phyloP scores from a whole-genome alignment of 2,888 invertebrate species.

The Tachina fera region DNA sequence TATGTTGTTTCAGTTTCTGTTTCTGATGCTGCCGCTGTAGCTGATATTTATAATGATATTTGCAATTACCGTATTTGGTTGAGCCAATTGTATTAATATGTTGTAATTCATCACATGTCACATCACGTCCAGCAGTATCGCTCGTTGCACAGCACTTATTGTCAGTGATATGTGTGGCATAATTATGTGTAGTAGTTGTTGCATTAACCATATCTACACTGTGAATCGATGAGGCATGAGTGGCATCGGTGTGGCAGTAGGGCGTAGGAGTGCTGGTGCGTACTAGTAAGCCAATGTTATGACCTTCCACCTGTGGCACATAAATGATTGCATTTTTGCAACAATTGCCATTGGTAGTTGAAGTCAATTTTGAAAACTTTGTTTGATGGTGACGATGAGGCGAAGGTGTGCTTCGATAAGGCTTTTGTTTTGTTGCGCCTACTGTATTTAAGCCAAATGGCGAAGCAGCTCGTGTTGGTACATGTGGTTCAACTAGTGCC shows the following conservation, averaged over 20 bases:
- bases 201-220: conserved; percentile 52
- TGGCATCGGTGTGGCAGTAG: conserved; percentile 69
- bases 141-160: conserved; percentile 60
- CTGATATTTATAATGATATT: conserved; percentile 36
- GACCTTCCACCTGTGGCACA: conserved; percentile 79
- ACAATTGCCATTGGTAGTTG: conserved; percentile 53
- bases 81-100: conserved; percentile 62
- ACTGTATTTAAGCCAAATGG: conserved; percentile 78
- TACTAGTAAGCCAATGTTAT: conserved; percentile 78
- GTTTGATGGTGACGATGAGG: conserved; percentile 25
- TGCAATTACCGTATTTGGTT: conserved; percentile 66
- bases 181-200: conserved; percentile 34
- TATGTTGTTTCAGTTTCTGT: conserved; percentile 29
- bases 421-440: conserved; percentile 24
- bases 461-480: conserved; percentile 75
- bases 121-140: conserved; percentile 63
- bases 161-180: conserved; percentile 53
- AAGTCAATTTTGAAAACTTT: conserved; percentile 17
- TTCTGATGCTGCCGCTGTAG: not conserved
- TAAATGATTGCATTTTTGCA: conserved; percentile 65
- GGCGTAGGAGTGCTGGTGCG: conserved; percentile 71
- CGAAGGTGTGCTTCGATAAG: conserved; percentile 45
- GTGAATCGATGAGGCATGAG: conserved; percentile 26
- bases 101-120: conserved; percentile 73
- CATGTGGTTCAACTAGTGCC: conserved; percentile 75